Percentiles rank a stretch among this genome's conserved stretches.
Conservation (phyloP, 2,113 vertebrate genomes). For the Craseonycteris thonglongyai region DNA sequence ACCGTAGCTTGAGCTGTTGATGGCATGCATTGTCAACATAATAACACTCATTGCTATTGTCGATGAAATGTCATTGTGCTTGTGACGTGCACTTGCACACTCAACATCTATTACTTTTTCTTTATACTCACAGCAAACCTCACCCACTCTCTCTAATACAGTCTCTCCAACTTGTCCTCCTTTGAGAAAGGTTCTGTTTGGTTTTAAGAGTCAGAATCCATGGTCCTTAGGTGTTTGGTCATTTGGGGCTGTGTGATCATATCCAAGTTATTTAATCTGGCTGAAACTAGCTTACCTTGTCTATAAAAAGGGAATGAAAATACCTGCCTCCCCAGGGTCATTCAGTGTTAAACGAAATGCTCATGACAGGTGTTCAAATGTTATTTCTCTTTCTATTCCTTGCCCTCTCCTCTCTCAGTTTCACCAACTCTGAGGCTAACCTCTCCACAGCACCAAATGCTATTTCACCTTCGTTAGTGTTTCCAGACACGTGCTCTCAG, state of each 20-base stretch:
- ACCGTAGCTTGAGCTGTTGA: not conserved
- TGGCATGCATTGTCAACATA: accelerated
- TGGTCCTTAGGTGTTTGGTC: not conserved
- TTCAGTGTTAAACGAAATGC: not conserved
- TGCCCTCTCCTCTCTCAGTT: not conserved
- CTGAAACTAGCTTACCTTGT: not conserved
- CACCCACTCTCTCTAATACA: no score
- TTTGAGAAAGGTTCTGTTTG: not conserved
- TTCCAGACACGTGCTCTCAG: not conserved
- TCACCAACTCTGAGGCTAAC: not conserved
- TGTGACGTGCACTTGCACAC: accelerated
- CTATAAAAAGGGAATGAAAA: not conserved
- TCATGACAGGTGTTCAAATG: not conserved
- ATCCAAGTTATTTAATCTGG: not conserved
- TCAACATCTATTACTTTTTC: not conserved
- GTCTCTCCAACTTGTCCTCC: not conserved
- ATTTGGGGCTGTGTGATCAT: not conserved
- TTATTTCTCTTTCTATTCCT: not conserved
- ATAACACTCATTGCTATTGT: not conserved
- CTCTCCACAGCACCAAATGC: not conserved
- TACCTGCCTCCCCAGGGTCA: not conserved
- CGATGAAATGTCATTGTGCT: accelerated
- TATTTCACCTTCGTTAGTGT: not conserved
- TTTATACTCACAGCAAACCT: not conserved
- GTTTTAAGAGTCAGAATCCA: not conserved